A percentile compares a stretch with the other conserved stretches of the same genome.
Conservation (phyloP, 2,797 vertebrate species). For the Tachyglossus aculeatus region DNA sequence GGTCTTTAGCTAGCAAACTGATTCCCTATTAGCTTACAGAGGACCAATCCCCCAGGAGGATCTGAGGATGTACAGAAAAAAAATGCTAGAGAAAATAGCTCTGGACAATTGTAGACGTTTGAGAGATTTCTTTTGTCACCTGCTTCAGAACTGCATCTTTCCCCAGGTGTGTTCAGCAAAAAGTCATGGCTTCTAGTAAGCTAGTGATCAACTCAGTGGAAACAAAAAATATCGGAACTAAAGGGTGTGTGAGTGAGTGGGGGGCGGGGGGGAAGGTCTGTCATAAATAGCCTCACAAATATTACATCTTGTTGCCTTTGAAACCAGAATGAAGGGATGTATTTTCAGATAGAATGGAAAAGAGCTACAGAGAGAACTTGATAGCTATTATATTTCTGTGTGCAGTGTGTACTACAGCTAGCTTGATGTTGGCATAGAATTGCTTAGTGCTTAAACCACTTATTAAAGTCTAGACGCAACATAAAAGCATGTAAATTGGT, state of each 20-base stretch:
- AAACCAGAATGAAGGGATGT: neutral
- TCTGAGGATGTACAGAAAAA: neutral
- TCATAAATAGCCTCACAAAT: slow-evolving; percentile 19
- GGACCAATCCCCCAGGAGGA: neutral
- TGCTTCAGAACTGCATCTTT: neutral
- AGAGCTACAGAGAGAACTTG: slow-evolving; percentile 35
- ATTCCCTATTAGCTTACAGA: neutral
- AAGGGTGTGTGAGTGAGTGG: neutral
- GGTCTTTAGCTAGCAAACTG: neutral
- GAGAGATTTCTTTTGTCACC: neutral
- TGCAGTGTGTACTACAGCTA: slow-evolving; percentile 62
- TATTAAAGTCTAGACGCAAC: slow-evolving; percentile 99
- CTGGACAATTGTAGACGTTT: neutral
- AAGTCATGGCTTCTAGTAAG: neutral
- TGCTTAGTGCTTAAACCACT: slow-evolving; percentile 84
- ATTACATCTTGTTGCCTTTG: neutral
- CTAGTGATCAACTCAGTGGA: neutral
- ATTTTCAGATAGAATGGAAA: slow-evolving; percentile 33
- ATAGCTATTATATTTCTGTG: slow-evolving; percentile 56
- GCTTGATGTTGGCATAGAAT: slow-evolving; percentile 78
- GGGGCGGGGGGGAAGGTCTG: slow-evolving; percentile 3
- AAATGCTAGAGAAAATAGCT: neutral
- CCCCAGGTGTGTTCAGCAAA: neutral
- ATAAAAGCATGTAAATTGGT: slow-evolving; percentile 93
- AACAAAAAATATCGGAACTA: neutral